A percentile compares a stretch with the other conserved stretches of the same genome.
Conservation (phyloP, 2,888 invertebrate species). For the Drosophila glabriapex region DNA sequence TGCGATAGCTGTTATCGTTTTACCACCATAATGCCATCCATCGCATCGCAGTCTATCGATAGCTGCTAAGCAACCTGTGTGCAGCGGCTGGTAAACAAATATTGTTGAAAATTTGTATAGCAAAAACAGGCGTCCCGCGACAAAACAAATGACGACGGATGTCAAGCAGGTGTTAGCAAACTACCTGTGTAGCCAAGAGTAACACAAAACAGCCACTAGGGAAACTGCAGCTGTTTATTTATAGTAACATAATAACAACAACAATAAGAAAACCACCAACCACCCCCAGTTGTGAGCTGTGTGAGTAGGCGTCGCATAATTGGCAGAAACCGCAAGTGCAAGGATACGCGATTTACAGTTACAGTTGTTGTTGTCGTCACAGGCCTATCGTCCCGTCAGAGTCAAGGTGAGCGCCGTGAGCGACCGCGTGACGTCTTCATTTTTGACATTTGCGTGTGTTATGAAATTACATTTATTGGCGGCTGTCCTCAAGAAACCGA, state of each 20-base stretch:
- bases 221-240: slow-evolving; percentile 64
- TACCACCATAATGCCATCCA: slow-evolving; percentile 13
- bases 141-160: slow-evolving; percentile 26
- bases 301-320: slow-evolving; percentile 55
- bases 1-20: slow-evolving; percentile 20
- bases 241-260: slow-evolving; percentile 64
- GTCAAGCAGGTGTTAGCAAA: slow-evolving; percentile 43
- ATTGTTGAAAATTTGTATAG: slow-evolving; percentile 33
- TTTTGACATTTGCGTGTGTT: slow-evolving; percentile 66
- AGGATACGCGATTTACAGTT: slow-evolving; percentile 53
- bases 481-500: slow-evolving; percentile 17
- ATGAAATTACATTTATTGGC: slow-evolving; percentile 61
- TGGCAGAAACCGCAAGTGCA: slow-evolving; percentile 59
- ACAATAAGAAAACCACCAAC: slow-evolving; percentile 16
- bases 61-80: slow-evolving; percentile 45
- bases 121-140: slow-evolving; percentile 20
- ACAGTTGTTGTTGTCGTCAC: slow-evolving; percentile 20
- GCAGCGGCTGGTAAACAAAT: slow-evolving; percentile 52
- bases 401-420: slow-evolving; percentile 63
- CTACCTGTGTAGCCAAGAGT: slow-evolving; percentile 41
- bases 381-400: slow-evolving; percentile 48
- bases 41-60: slow-evolving; percentile 29
- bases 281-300: slow-evolving; percentile 23
- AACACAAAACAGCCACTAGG: slow-evolving; percentile 32
- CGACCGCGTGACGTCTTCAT: slow-evolving; percentile 48